A percentile compares a stretch with the other conserved stretches of the same genome.
Conservation (phyloP, 2,113 vertebrate species). For the Bolborhynchus lineola region DNA sequence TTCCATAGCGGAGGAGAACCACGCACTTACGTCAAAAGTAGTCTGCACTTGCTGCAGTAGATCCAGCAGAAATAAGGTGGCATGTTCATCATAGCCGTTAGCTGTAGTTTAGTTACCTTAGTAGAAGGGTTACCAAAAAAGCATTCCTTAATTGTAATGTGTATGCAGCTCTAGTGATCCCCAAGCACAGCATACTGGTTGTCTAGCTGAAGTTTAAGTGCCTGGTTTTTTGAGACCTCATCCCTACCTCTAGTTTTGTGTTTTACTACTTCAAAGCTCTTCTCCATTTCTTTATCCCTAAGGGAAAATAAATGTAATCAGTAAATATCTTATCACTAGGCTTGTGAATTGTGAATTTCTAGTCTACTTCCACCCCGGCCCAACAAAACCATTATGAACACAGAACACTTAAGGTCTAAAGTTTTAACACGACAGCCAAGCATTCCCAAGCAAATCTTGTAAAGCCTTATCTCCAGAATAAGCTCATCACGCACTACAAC, state of each 20-base stretch:
- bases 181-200: slow-evolving; percentile 97
- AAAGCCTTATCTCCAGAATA: not conserved
- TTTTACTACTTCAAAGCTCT: slow-evolving; percentile 98
- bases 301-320: slow-evolving; percentile 83
- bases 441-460: not conserved
- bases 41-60: slow-evolving; percentile 78
- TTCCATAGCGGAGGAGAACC: slow-evolving; percentile 71
- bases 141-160: slow-evolving; percentile 74
- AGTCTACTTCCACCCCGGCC: slow-evolving; percentile 50
- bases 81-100: slow-evolving; percentile 71
- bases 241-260: slow-evolving; percentile 95
- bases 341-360: slow-evolving; percentile 21
- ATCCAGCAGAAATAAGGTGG: slow-evolving; percentile 73
- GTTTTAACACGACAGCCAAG: not conserved
- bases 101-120: slow-evolving; percentile 82
- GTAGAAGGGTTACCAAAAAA: slow-evolving; percentile 76
- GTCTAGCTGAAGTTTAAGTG: slow-evolving; percentile 94
- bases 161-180: slow-evolving; percentile 85
- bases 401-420: not conserved
- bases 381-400: not conserved
- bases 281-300: slow-evolving; percentile 98
- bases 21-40: slow-evolving; percentile 63
- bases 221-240: slow-evolving; percentile 82
- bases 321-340: slow-evolving; percentile 70
- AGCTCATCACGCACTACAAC: not conserved